These are phyloP conservation scores for Sinohyriopsis cumingii DNA, from an alignment of 2,888 invertebrate species.

Conservation along the genomic window DNA sequence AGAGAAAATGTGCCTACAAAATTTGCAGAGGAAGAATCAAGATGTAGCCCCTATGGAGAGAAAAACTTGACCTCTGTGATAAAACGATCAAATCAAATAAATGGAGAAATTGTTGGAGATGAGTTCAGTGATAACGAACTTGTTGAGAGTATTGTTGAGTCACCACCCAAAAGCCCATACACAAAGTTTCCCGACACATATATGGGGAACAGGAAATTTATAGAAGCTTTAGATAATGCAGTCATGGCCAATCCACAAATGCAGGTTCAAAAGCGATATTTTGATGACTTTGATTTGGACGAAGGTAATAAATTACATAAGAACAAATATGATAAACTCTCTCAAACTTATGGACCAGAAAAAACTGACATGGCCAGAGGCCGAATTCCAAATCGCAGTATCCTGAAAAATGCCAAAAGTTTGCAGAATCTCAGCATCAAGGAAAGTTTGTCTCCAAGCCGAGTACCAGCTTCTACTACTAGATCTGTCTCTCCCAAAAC, in stretches of 20 bases:
- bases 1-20: conserved; percentile 7
- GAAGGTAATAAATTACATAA: conserved; percentile 1
- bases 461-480: neutral
- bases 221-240: conserved; percentile 45
- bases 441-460: conserved; percentile 31
- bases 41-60: conserved; percentile 46
- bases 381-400: conserved; percentile 35
- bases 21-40: conserved; percentile 26
- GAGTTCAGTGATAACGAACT: conserved; percentile 17
- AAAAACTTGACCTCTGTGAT: conserved; percentile 28
- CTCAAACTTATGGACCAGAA: conserved; percentile 13
- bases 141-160: conserved; percentile 19
- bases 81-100: conserved; percentile 12
- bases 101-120: conserved; percentile 11
- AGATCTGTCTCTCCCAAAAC: too few species aligned
- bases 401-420: conserved; percentile 44
- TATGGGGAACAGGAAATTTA: conserved; percentile 39
- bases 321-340: conserved; percentile 5
- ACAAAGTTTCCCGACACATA: conserved; percentile 7
- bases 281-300: conserved; percentile 34
- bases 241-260: conserved; percentile 36
- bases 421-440: conserved; percentile 47
- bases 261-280: conserved; percentile 33
- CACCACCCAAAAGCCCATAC: conserved; percentile 17
- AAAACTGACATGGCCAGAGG: conserved; percentile 10